phyloP scores from a whole-genome alignment of 2,888 invertebrate genomes.

The Gortyna flavago region DNA sequence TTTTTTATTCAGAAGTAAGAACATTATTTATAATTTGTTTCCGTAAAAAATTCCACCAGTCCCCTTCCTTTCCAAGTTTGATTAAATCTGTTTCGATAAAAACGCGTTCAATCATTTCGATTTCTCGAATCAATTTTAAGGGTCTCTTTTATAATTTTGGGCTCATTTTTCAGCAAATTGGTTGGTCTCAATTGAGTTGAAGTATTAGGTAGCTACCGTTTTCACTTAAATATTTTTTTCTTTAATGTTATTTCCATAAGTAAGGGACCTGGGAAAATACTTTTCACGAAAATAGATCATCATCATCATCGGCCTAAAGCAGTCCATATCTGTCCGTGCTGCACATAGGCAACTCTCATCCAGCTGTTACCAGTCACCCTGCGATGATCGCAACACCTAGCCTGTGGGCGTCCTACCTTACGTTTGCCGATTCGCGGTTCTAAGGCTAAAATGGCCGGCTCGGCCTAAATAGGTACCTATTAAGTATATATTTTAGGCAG shows the following conservation, averaged over 20 bases:
- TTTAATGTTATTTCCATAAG: neutral
- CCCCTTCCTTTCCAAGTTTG: slow-evolving; percentile 17
- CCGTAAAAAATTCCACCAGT: neutral
- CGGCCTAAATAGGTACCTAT: neutral
- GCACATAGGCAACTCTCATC: neutral
- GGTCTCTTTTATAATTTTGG: slow-evolving; percentile 8
- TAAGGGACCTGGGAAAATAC: neutral
- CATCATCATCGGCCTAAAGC: neutral
- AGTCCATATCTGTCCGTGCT: neutral
- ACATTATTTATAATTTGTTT: neutral
- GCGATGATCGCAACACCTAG: neutral
- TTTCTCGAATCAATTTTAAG: slow-evolving; percentile 28
- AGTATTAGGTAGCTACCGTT: slow-evolving; percentile 13
- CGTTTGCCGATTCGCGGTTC: neutral
- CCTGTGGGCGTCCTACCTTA: neutral
- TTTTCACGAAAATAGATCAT: neutral
- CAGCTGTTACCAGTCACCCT: neutral
- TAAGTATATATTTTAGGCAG: neutral
- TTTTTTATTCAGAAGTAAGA: neutral
- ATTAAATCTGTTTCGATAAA: slow-evolving; percentile 21
- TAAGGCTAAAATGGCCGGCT: neutral
- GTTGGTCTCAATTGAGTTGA: slow-evolving; percentile 11
- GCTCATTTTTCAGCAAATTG: slow-evolving; percentile 15
- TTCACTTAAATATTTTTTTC: neutral
- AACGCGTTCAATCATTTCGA: slow-evolving; percentile 26